Conservation (phyloP, 2,113 vertebrate species). For the Zosterops japonicus region DNA sequence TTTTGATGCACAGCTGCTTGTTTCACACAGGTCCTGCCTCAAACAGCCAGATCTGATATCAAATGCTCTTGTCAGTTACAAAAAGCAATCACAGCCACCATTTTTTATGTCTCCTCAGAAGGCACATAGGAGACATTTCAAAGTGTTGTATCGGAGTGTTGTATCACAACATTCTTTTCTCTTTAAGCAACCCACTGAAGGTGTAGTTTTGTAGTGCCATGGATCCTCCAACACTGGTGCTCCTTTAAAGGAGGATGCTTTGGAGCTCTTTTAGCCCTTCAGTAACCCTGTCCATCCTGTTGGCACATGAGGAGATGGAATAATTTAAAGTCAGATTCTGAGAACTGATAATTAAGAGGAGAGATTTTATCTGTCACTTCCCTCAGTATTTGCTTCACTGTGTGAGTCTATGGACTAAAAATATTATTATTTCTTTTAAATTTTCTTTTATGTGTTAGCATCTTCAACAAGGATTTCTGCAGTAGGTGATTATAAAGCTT, state of each 20-base stretch:
- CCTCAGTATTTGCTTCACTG: not conserved
- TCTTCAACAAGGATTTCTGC: not conserved
- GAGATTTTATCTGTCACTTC: not conserved
- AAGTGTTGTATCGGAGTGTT: not conserved
- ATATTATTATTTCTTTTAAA: not conserved
- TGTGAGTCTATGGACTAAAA: not conserved
- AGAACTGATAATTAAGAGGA: not conserved
- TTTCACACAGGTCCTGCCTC: slow-evolving; percentile 33
- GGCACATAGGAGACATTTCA: not conserved
- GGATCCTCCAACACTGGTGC: not conserved
- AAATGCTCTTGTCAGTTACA: not conserved
- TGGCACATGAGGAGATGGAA: not conserved
- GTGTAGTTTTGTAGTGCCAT: not conserved
- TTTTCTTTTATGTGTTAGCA: not conserved
- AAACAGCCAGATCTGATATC: slow-evolving; percentile 2
- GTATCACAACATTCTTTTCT: not conserved
- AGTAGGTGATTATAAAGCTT: not conserved
- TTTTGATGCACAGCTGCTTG: slow-evolving; percentile 54
- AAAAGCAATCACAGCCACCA: not conserved
- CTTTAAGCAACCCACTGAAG: not conserved
- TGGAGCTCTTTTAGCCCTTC: not conserved
- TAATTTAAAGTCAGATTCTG: not conserved
- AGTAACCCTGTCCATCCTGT: not conserved
- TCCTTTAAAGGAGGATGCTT: not conserved
- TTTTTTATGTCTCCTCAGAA: not conserved